Conservation (phyloP, 2,113 vertebrate species). For the Amphiprion percula region DNA sequence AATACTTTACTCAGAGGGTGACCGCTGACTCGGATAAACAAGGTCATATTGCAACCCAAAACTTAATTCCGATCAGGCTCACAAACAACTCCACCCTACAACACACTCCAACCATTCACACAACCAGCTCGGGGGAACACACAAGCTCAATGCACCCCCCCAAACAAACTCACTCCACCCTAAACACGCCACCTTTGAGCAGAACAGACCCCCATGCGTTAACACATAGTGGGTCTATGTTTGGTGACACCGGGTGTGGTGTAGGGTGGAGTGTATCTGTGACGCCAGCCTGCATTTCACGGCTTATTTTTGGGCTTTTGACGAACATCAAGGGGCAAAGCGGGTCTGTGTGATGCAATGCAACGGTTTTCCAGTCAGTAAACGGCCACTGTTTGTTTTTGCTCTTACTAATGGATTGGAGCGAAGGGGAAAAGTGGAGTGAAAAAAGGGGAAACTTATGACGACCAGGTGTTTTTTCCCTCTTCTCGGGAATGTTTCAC, state of each 20-base stretch:
- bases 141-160: conserved; percentile 42
- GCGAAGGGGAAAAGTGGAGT: conserved; percentile 54
- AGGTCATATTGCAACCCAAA: conserved; percentile 53
- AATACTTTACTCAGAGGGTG: conserved; percentile 41
- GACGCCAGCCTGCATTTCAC: conserved; percentile 73
- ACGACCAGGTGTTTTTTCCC: conserved; percentile 82
- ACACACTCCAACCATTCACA: conserved; percentile 73
- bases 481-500: conserved; percentile 82
- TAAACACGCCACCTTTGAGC: conserved; percentile 58
- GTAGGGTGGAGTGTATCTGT: conserved; percentile 66
- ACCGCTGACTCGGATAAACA: conserved; percentile 51
- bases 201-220: conserved; percentile 70
- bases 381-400: conserved; percentile 81
- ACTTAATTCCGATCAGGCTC: conserved; percentile 60
- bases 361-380: conserved; percentile 73
- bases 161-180: conserved; percentile 59
- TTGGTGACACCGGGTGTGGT: conserved; percentile 69
- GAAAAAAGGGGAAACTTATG: conserved; percentile 69
- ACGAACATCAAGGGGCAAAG: conserved; percentile 69
- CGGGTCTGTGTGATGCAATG: conserved; percentile 74
- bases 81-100: conserved; percentile 68
- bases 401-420: conserved; percentile 75
- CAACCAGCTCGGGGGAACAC: conserved; percentile 40
- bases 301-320: conserved; percentile 76
- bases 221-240: conserved; percentile 72